Percentiles rank a stretch among this genome's conserved stretches.
phyloP scores from a whole-genome alignment of 2,888 invertebrate genomes.

The Coelopa pilipes region DNA sequence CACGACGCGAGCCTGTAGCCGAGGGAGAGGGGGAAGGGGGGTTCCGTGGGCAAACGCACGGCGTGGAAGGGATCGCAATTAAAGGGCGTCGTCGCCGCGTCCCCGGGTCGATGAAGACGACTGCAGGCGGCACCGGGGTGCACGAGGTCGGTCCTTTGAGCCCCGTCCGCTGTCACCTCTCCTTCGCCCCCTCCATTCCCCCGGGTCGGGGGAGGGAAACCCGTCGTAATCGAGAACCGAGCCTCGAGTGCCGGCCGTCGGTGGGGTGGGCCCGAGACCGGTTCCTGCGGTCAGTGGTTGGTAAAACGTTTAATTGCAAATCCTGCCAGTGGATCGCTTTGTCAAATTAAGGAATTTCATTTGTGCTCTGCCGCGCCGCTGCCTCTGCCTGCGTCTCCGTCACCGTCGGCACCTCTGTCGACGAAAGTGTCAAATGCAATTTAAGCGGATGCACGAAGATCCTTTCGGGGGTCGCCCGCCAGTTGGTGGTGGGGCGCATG shows the following conservation, averaged over 20 bases:
- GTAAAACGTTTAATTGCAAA: constrained; percentile 61
- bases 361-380: constrained; percentile 43
- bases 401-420: no score
- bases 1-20: not conserved
- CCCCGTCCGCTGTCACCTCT: not conserved
- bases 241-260: not conserved
- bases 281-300: constrained; percentile 42
- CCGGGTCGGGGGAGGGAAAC: not conserved
- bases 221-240: not conserved
- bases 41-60: not conserved
- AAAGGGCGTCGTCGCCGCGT: not conserved
- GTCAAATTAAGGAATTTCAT: constrained; percentile 58
- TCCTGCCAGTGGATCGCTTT: constrained; percentile 10
- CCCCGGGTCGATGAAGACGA: not conserved
- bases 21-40: not conserved
- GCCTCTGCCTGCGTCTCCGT: not conserved
- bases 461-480: not conserved
- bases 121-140: constrained; percentile 17
- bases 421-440: constrained; percentile 29
- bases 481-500: not conserved
- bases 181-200: not conserved
- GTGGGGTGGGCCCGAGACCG: not conserved
- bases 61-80: constrained; percentile 27
- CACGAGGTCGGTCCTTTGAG: not conserved
- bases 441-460: constrained; percentile 6